Evolutionary conservation across 2,797 vertebrate genomes (phyloP), one percentile per base, ranked within the genome.

Genomic region (Dermochelys coriacea): DNA sequence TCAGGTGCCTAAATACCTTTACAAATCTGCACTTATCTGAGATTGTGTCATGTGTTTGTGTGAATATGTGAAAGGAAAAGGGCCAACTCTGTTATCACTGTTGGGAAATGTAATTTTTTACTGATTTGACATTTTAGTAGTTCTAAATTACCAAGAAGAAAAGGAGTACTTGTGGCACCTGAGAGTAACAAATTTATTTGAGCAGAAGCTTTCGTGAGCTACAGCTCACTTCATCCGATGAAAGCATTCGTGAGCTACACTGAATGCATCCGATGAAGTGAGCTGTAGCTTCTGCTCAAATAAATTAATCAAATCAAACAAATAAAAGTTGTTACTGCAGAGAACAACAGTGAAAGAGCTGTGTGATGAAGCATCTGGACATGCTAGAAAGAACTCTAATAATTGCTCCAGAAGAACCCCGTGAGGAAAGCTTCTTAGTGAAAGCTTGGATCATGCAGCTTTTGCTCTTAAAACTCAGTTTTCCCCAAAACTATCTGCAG

Each of bases 401-500:
- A 93, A 95, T 79, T 90, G 64, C 84, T 91, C 92, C 3, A 25
- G 93, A 94, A 85, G 50, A 94, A 5, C 83, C 84, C 23, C 91
- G 27, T 79, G 29, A 52, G 37, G 64, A 82, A 90, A 68, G 85
- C 34, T 27, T 23, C 93, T 10, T 15, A 95, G 37, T 85, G 80
- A 90, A 85, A 78, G 57, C 75, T 89, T 83, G 92, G 91, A 93
- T 59, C 74, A 21, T 29, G 85, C 29, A 49, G 50, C 12, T 84
- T n/a, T 55, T 51, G 92, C 55, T 89, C 27, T 50, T 83, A 87
- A 79, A 79, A 68, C 19, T 59, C 80, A 89, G 59, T 55, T 91
- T 61, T 88, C 37, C 78, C 91, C 41, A 95, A 94, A 97, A 86
- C 2, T 91, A 84, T 91, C 84, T 93, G 71, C 50, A 93, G 85